Conservation (phyloP, 1,140 invertebrate species). For the Drosophila murphyi region DNA sequence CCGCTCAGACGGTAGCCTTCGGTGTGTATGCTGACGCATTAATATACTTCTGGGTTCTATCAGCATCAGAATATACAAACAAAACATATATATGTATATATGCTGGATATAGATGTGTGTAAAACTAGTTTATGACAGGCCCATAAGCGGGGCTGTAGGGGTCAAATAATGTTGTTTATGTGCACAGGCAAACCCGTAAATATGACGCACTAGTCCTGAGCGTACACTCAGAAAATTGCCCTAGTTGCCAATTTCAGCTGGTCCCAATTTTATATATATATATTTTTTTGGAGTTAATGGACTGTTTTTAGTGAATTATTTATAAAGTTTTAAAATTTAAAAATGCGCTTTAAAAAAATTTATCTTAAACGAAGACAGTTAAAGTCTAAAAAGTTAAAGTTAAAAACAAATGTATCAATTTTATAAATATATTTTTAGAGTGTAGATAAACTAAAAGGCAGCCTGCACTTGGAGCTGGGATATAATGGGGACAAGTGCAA, state of each 20-base stretch:
- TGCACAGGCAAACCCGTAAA: slow-evolving; percentile 71
- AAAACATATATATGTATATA: slow-evolving; percentile 14
- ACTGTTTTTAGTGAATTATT: too few species aligned
- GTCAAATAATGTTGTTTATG: slow-evolving; percentile 83
- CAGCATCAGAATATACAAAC: slow-evolving; percentile 20
- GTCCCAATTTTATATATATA: too few species aligned
- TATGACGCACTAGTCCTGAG: slow-evolving; percentile 63
- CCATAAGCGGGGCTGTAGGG: slow-evolving; percentile 24
- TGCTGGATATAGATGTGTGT: slow-evolving; percentile 63
- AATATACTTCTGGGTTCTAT: slow-evolving; percentile 55
- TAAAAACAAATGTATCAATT: too few species aligned
- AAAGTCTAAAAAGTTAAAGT: too few species aligned
- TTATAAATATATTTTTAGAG: not conserved
- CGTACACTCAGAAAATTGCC: not conserved
- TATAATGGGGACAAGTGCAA: slow-evolving; percentile 44
- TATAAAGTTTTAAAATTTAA: too few species aligned
- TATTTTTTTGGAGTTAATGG: too few species aligned
- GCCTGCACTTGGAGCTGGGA: not conserved
- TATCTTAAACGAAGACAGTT: too few species aligned
- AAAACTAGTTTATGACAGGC: slow-evolving; percentile 83
- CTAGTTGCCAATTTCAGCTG: too few species aligned
- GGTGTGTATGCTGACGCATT: slow-evolving; percentile 70
- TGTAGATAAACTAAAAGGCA: not conserved
- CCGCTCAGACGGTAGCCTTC: slow-evolving; percentile 41
- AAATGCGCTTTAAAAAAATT: too few species aligned